These are phyloP conservation scores for Sander lucioperca DNA, from an alignment of 2,113 vertebrate species.

Conservation along the genomic window DNA sequence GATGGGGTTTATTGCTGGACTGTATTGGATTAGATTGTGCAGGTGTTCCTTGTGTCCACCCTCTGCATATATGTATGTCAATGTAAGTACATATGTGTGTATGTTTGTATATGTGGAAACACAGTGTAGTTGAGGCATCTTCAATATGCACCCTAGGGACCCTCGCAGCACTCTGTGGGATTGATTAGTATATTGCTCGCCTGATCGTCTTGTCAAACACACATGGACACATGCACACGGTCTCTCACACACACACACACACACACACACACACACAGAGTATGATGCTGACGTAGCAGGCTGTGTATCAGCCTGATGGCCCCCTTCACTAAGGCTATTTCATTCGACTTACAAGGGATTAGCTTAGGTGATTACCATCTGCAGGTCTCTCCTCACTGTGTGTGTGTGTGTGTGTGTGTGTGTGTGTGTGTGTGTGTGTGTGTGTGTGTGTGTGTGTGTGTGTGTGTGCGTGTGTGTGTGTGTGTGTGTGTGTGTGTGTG, in stretches of 20 bases:
- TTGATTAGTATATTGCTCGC: slow-evolving; percentile 15
- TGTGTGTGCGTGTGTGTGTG: not conserved
- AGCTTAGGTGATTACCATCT: slow-evolving; percentile 60
- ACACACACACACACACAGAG: slow-evolving; percentile 4
- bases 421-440: not conserved
- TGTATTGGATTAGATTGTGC: not conserved
- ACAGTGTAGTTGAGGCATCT: not conserved
- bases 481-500: too few relatives aligned
- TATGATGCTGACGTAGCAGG: slow-evolving; percentile 9
- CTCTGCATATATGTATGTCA: not conserved
- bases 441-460: not conserved
- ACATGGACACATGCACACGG: not conserved
- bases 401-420: slow-evolving; percentile 8
- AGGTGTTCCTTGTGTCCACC: not conserved
- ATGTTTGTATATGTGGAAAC: not conserved
- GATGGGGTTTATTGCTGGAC: not conserved
- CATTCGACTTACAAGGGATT: slow-evolving; percentile 73
- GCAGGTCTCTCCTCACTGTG: not conserved
- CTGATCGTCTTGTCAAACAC: slow-evolving; percentile 18
- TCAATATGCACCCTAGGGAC: slow-evolving; percentile 19
- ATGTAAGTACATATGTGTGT: too few relatives aligned
- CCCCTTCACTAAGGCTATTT: slow-evolving; percentile 60
- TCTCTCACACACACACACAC: too few relatives aligned
- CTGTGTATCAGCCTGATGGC: slow-evolving; percentile 26
- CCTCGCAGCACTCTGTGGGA: not conserved